Evolutionary conservation across 2,888 invertebrate genomes (phyloP), one percentile per base, ranked within the genome.

Genomic region (Diplolepis rosae): DNA sequence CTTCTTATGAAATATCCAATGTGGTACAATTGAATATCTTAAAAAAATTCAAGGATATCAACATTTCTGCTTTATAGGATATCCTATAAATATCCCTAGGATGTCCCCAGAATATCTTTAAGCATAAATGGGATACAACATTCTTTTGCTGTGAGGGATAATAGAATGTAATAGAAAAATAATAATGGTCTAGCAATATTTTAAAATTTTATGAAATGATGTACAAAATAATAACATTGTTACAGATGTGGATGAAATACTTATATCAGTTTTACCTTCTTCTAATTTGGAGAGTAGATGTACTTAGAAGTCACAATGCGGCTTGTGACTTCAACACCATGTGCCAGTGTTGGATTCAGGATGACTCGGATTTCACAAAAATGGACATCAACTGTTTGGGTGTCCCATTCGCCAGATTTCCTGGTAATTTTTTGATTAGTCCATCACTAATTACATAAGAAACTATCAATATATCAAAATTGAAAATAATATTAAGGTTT

Each of bases 361-460:
- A 93, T 86, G 87, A 88, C 54, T 82, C 84, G 18, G 87, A 89
- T 65, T 88, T 83, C 24, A 88, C 86, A 11, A 87, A 88, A 71
- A 88, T 88, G 88, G 89, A 90, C 70, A 92, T 94, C 90, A 93
- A 92, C 83, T 94, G 94, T 86, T 91, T 93, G 79, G 93, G 93
- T 42, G 93, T 94, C 73, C 93, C 93, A n/a, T 91, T 94, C 81
- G 93, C 93, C 83, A 92, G 92, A 85, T 92, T 94, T 85, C 94
- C 94, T 89, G 93, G 94, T 93, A 90, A 82, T 87, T 84, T 68
- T 28, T 65, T 42, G 0, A 39, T 24, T 15, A 30, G 11, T 32
- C 4, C 18, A 15, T 42, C n/a, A 9, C 1, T 52, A 30, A 27
- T n/a, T 51, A 24, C n/a, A 27, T 13, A 15, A n/a, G 2, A 51